Conservation (phyloP, 1,140 invertebrate genomes). For the Zophobas atratus region DNA sequence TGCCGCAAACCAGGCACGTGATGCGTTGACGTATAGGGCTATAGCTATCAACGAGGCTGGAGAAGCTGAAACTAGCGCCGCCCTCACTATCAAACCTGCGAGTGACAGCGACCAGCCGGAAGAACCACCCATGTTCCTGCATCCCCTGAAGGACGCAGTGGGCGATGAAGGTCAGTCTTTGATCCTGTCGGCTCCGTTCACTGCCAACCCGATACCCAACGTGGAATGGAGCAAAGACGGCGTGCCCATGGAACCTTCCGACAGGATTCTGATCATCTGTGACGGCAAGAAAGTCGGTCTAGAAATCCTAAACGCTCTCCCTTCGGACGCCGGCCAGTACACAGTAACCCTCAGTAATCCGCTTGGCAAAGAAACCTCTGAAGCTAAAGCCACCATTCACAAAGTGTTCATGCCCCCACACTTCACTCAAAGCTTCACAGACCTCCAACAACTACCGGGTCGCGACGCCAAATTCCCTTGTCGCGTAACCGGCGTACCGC, state of each 20-base stretch:
- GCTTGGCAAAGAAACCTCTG: slow-evolving; percentile 79
- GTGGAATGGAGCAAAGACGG: slow-evolving; percentile 89
- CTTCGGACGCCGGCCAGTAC: slow-evolving; percentile 85
- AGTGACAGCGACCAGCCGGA: slow-evolving; percentile 74
- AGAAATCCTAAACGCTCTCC: slow-evolving; percentile 80
- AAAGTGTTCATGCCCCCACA: slow-evolving; percentile 86
- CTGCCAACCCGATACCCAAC: slow-evolving; percentile 90
- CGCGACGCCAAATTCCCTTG: slow-evolving; percentile 87
- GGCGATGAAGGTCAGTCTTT: slow-evolving; percentile 85
- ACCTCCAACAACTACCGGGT: slow-evolving; percentile 86
- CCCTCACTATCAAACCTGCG: slow-evolving; percentile 74
- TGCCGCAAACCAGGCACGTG: slow-evolving; percentile 71
- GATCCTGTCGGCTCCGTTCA: slow-evolving; percentile 77
- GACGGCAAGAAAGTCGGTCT: slow-evolving; percentile 88
- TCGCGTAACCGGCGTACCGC: slow-evolving; percentile 87
- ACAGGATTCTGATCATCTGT: slow-evolving; percentile 80
- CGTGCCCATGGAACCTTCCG: slow-evolving; percentile 74
- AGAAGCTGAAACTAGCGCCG: slow-evolving; percentile 77
- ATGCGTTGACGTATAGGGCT: slow-evolving; percentile 85
- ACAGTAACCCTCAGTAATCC: slow-evolving; percentile 82
- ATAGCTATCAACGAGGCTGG: slow-evolving; percentile 84
- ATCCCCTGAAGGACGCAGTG: slow-evolving; percentile 80
- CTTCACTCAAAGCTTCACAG: slow-evolving; percentile 88
- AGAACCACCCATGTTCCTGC: slow-evolving; percentile 83
- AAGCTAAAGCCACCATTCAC: slow-evolving; percentile 80